Conservation (phyloP, 2,888 invertebrate species). For the Blastobasis adustella region DNA sequence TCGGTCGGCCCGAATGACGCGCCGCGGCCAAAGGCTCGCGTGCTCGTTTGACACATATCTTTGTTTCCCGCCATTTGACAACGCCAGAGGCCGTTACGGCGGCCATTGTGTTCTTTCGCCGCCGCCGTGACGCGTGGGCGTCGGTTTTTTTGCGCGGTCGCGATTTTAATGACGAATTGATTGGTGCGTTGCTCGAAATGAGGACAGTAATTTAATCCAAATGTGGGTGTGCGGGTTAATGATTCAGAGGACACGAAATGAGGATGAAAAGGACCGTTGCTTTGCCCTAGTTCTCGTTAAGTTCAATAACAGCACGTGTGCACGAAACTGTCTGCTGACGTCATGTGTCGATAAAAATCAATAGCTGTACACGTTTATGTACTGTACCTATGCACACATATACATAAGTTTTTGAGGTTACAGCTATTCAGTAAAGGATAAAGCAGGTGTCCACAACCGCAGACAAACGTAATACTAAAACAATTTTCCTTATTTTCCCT, state of each 20-base stretch:
- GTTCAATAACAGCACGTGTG: no score
- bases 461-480: no score
- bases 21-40: slow-evolving; percentile 7
- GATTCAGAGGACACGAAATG: slow-evolving; percentile 45
- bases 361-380: no score
- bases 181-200: slow-evolving; percentile 52
- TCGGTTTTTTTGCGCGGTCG: slow-evolving; percentile 54
- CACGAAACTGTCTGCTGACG: no score
- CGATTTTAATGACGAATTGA: slow-evolving; percentile 67
- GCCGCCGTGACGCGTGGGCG: slow-evolving; percentile 45
- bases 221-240: slow-evolving; percentile 60
- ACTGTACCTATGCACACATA: background rate
- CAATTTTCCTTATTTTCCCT: no score
- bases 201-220: slow-evolving; percentile 45
- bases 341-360: no score
- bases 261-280: slow-evolving; percentile 50
- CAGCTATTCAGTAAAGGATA: no score
- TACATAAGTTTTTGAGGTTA: no score
- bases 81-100: slow-evolving; percentile 42
- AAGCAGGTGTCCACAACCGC: no score
- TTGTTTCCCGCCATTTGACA: slow-evolving; percentile 35
- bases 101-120: slow-evolving; percentile 55
- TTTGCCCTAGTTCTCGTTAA: slow-evolving; percentile 36
- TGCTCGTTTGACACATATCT: slow-evolving; percentile 31
- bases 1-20: no score